Percentiles rank a stretch among this genome's conserved stretches.
Conservation (phyloP, 1,140 invertebrate species). For the Odontomachus brunneus region DNA sequence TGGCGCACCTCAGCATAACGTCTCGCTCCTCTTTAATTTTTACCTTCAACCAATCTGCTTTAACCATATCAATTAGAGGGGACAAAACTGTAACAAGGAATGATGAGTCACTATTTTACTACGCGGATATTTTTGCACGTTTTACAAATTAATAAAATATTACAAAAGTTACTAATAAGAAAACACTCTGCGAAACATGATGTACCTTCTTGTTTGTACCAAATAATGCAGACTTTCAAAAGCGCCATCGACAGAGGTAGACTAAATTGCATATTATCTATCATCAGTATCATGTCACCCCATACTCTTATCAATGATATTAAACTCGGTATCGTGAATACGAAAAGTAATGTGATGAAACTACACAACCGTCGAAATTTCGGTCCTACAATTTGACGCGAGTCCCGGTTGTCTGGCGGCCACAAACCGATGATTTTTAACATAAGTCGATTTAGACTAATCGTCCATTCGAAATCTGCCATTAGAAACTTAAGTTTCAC, state of each 20-base stretch:
- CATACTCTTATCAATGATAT: slow-evolving; percentile 16
- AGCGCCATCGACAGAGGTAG: slow-evolving; percentile 6
- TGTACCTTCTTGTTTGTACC: slow-evolving; percentile 27
- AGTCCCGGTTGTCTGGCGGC: neutral
- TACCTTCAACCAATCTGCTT: slow-evolving; percentile 33
- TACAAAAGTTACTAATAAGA: neutral
- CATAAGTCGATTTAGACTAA: slow-evolving; percentile 10
- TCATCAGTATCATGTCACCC: slow-evolving; percentile 39
- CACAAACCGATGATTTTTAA: neutral
- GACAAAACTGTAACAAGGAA: neutral
- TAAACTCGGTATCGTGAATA: slow-evolving; percentile 28
- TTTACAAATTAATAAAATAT: no score
- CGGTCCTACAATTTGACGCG: neutral
- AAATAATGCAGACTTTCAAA: slow-evolving; percentile 32
- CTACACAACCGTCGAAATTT: neutral
- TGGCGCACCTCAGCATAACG: slow-evolving; percentile 25
- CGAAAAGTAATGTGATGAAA: neutral
- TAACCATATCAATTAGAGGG: slow-evolving; percentile 34
- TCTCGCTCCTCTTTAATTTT: slow-evolving; percentile 27
- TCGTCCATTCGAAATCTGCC: slow-evolving; percentile 38
- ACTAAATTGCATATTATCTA: slow-evolving; percentile 33
- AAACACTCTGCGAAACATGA: neutral
- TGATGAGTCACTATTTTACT: neutral
- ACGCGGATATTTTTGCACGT: no score
- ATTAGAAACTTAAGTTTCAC: no score